These are phyloP conservation scores for Proales similis DNA, from an alignment of 1,140 invertebrate species.

Conservation along the genomic window DNA sequence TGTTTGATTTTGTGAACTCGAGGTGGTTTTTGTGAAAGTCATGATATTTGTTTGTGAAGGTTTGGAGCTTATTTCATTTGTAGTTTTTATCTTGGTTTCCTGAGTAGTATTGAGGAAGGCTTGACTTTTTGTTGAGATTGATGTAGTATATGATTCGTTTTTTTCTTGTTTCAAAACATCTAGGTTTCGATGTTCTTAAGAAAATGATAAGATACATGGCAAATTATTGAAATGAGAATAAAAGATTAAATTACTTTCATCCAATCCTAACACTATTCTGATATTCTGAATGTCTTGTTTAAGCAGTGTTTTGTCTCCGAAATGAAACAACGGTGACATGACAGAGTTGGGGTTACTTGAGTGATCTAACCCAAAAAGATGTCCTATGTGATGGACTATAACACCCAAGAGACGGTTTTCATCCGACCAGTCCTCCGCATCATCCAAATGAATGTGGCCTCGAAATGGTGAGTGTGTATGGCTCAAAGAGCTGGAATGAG, in stretches of 20 bases:
- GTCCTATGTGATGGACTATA: slow-evolving; percentile 30
- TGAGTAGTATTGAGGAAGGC: too few species aligned
- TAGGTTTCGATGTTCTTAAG: too few species aligned
- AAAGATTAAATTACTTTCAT: slow-evolving; percentile 13
- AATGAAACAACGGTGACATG: slow-evolving; percentile 29
- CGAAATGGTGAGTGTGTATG: slow-evolving; percentile 31
- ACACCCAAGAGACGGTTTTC: slow-evolving; percentile 8
- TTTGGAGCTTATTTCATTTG: too few species aligned
- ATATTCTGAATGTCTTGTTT: slow-evolving; percentile 33
- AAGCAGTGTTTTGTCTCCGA: slow-evolving; percentile 6
- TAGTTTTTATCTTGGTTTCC: too few species aligned
- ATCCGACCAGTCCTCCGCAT: slow-evolving; percentile 25
- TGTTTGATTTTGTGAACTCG: too few species aligned
- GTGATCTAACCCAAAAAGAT: slow-evolving; percentile 34
- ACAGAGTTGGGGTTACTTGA: slow-evolving; percentile 36
- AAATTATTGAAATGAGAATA: background rate
- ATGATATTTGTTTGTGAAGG: too few species aligned
- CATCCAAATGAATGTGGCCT: slow-evolving; percentile 36
- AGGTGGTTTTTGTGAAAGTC: too few species aligned
- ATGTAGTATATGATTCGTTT: background rate
- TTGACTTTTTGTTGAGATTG: background rate
- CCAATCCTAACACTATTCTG: slow-evolving; percentile 27
- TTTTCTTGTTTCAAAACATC: background rate
- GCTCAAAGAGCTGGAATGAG: slow-evolving; percentile 31
- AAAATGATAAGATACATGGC: too few species aligned